Conservation (phyloP, 2,113 vertebrate genomes). For the Ramphastos sulfuratus region DNA sequence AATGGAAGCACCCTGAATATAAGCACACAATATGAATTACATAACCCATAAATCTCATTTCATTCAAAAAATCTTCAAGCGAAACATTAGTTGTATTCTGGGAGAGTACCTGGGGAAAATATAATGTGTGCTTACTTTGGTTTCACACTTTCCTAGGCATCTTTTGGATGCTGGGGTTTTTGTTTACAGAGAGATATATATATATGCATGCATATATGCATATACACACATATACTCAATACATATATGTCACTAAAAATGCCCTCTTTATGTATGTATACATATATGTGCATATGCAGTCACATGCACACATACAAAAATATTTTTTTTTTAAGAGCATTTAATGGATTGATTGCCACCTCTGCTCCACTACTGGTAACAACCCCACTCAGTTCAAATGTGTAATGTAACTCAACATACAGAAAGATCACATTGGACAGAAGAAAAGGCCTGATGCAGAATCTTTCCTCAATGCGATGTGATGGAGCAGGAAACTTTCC, state of each 20-base stretch:
- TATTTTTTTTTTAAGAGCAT: not conserved
- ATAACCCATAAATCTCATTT: not conserved
- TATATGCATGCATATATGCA: not conserved
- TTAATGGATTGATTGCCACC: not conserved
- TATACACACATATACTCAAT: not conserved
- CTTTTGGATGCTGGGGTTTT: not conserved
- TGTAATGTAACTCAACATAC: not conserved
- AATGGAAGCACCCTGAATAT: not conserved
- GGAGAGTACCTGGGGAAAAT: not conserved
- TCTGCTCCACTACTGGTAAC: not conserved
- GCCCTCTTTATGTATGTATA: not conserved
- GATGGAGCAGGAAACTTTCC: not conserved
- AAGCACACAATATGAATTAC: not conserved
- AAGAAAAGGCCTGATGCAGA: not conserved
- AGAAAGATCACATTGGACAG: not conserved
- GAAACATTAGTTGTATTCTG: not conserved
- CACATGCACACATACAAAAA: fast-evolving
- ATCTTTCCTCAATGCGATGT: not conserved
- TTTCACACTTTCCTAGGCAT: not conserved
- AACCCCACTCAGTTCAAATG: not conserved
- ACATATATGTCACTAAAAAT: not conserved
- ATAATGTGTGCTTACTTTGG: not conserved
- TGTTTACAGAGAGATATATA: not conserved
- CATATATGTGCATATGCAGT: not conserved
- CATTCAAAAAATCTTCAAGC: not conserved